Evolutionary conservation across 2,797 vertebrate genomes (phyloP).

Genomic region (Poecilia gillii): DNA sequence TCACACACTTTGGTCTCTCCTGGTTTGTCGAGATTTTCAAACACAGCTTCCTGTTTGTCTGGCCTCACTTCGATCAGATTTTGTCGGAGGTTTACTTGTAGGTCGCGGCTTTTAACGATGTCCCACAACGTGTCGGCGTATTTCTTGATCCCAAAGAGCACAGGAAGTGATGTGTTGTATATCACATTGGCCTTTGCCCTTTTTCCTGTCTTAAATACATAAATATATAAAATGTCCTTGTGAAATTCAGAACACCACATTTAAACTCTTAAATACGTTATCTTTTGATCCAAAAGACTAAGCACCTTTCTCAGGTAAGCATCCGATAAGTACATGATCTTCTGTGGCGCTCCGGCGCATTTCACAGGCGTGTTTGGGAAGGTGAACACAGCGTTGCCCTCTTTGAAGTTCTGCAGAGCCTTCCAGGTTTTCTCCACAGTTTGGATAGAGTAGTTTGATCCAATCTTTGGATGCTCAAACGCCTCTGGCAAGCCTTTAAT

Average conservation of each 20-base stretch:
- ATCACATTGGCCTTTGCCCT: slow-evolving; percentile 89
- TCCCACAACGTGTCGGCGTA: slow-evolving; percentile 91
- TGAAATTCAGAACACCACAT: background rate
- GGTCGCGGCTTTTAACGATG: slow-evolving; percentile 84
- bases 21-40: slow-evolving; percentile 92
- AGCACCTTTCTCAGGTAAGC: slow-evolving; percentile 91
- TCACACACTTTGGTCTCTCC: slow-evolving; percentile 86
- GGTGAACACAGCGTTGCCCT: slow-evolving; percentile 94
- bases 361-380: slow-evolving; percentile 95
- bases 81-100: slow-evolving; percentile 87
- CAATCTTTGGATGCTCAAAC: slow-evolving; percentile 91
- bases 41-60: slow-evolving; percentile 93
- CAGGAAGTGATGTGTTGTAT: slow-evolving; percentile 92
- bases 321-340: slow-evolving; percentile 97
- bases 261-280: background rate
- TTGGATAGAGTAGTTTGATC: slow-evolving; percentile 92
- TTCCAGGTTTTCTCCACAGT: slow-evolving; percentile 97
- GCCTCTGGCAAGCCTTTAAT: slow-evolving; percentile 96
- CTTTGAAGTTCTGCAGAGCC: slow-evolving; percentile 91
- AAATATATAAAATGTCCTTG: background rate
- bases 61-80: slow-evolving; percentile 92
- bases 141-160: slow-evolving; percentile 93
- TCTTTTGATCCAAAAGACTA: background rate
- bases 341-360: slow-evolving; percentile 96
- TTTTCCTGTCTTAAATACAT: slow-evolving; percentile 85